Evolutionary conservation across 30 jellyfish, hydroid and myxozoan genomes (phyloP), one percentile per base, ranked within the genome.

Genomic region (Mastigias papua): DNA sequence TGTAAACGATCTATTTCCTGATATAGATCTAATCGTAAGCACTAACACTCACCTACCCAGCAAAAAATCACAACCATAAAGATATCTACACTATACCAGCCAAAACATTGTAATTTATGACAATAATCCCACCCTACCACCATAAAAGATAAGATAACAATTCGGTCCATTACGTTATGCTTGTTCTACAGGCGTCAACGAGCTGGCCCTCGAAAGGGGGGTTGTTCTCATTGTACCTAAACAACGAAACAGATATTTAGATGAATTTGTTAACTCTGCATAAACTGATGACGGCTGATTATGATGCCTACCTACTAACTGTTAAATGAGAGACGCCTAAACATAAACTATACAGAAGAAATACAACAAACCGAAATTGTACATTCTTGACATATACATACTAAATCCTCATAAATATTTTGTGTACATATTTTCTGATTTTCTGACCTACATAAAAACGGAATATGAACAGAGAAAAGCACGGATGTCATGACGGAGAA

Each of bases 211-310:
- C 6, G 74, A 63, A 17, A 19, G 13, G 37, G 42, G 74, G 74
- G 21, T 63, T 63, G 70, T 63, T 63, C n/a, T 63, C 35, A 63
- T 63, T 63, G 74, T 63, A 63, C 42, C 74, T 63, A 63, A 20
- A 63, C 15, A 63, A 63, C 74, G 42, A 27, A 63, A 63, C 9
- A 27, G 42, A 25, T 19, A 63, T 63, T 63, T 8, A 57, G 8
- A 6, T 16, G 17, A 57, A 57, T 15, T 42, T 42, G n/a, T 42
- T 8, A 42, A 15, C 0, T 42, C 54, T 42, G 54, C n/a, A n/a
- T n/a, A n/a, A n/a, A 15, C 54, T 42, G 54, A 42, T 4, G 13
- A 42, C 13, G 54, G 13, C 54, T 4, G 13, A 42, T 42, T 8
- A 4, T 42, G 54, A 42, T 42, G 54, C 13, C 54, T 42, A 42